Evolutionary conservation across 2,113 vertebrate genomes (phyloP).

Genomic region (Progne subis): DNA sequence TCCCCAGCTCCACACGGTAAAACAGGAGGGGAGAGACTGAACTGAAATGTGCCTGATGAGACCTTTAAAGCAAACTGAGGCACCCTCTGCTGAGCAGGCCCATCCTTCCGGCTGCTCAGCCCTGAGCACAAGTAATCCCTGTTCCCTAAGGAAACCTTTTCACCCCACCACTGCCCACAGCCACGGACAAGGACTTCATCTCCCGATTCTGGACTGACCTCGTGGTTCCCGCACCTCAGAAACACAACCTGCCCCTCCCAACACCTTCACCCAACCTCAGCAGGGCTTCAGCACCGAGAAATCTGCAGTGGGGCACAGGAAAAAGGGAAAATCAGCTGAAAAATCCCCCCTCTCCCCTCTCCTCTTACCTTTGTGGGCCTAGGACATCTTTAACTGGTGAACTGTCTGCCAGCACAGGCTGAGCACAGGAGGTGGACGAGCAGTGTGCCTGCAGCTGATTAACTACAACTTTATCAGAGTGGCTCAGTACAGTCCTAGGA

Average conservation of each 20-base stretch:
- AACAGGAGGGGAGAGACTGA: not conserved
- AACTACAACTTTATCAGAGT: slow-evolving; percentile 25
- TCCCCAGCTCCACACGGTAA: not conserved
- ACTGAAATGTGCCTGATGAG: not conserved
- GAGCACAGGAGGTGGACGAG: not conserved
- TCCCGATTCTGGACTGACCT: not conserved
- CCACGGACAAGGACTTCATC: not conserved
- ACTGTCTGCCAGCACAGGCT: not conserved
- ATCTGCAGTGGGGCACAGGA: slow-evolving; percentile 27
- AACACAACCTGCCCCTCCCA: not conserved
- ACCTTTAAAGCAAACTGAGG: not conserved
- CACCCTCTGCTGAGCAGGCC: not conserved
- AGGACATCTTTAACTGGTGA: not conserved
- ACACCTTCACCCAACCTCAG: not conserved
- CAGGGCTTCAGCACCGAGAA: not conserved
- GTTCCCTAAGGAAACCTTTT: not conserved
- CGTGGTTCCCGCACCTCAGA: not conserved
- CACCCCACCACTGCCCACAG: not conserved
- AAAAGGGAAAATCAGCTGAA: not conserved
- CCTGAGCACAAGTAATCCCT: not conserved
- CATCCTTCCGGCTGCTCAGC: not conserved
- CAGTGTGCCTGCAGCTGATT: not conserved
- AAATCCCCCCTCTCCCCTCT: not conserved
- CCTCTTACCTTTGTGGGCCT: not conserved
- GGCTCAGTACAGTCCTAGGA: slow-evolving; percentile 56